phyloP scores from a whole-genome alignment of 2,797 vertebrate species.

The Okamejei kenojei region DNA sequence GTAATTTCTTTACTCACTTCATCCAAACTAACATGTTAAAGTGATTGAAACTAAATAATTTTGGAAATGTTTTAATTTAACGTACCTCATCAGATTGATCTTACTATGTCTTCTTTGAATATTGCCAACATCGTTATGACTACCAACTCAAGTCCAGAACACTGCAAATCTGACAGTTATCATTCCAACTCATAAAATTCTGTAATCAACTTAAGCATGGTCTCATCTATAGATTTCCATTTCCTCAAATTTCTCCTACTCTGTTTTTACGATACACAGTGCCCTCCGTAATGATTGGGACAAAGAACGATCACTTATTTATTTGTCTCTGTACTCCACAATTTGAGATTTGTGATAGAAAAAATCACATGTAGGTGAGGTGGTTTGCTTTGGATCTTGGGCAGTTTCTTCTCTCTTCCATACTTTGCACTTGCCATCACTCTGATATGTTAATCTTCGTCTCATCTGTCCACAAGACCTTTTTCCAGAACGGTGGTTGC shows the following conservation, averaged over 20 bases:
- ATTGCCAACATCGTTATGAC: neutral
- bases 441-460: too few species aligned
- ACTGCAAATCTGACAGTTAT: neutral
- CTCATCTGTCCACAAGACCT: too few species aligned
- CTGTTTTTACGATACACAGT: neutral
- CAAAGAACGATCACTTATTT: too few species aligned
- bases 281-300: too few species aligned
- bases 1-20: neutral
- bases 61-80: neutral
- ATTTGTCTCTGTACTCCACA: too few species aligned
- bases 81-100: neutral
- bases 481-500: too few species aligned
- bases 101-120: neutral
- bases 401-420: too few species aligned
- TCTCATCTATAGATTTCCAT: neutral
- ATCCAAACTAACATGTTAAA: neutral
- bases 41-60: neutral
- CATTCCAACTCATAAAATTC: neutral
- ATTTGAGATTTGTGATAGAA: too few species aligned
- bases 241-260: neutral
- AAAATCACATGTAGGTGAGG: too few species aligned
- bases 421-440: too few species aligned
- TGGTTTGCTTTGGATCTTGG: too few species aligned
- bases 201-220: neutral
- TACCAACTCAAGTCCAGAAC: neutral